phyloP scores from a whole-genome alignment of 2,113 vertebrate species.

The Pelecanus crispus region DNA sequence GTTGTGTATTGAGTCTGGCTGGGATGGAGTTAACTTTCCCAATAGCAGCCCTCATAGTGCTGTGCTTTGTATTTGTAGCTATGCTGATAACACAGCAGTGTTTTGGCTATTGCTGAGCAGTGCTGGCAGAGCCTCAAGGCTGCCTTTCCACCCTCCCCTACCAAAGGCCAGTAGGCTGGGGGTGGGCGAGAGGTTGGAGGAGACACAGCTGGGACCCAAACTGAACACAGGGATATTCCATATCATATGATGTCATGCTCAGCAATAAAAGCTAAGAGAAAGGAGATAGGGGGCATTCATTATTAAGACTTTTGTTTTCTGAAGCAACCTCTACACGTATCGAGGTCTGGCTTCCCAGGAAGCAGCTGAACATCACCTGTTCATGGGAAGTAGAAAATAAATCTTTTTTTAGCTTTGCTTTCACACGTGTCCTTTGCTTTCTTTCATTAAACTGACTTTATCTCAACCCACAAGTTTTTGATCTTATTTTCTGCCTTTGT shows the following conservation, averaged over 20 bases:
- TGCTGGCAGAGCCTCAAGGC: neutral
- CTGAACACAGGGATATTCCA: neutral
- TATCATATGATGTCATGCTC: neutral
- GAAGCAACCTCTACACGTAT: neutral
- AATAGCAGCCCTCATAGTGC: neutral
- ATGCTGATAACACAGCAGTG: neutral
- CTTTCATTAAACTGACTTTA: neutral
- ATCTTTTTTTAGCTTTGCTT: neutral
- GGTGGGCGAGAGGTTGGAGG: neutral
- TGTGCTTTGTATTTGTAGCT: neutral
- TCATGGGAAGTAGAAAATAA: neutral
- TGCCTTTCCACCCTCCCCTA: neutral
- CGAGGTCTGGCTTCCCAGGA: neutral
- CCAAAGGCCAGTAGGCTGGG: neutral
- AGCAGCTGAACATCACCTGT: neutral
- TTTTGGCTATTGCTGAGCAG: neutral
- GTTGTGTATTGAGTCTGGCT: neutral
- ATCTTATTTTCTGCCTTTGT: neutral
- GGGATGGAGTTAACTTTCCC: neutral
- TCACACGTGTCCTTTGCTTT: neutral
- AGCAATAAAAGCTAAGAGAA: neutral
- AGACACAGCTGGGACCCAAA: neutral
- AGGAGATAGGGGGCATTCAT: neutral
- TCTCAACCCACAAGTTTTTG: neutral
- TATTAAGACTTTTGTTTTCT: neutral